phyloP scores from a whole-genome alignment of 2,888 invertebrate genomes.

The Drosophila algonquin region DNA sequence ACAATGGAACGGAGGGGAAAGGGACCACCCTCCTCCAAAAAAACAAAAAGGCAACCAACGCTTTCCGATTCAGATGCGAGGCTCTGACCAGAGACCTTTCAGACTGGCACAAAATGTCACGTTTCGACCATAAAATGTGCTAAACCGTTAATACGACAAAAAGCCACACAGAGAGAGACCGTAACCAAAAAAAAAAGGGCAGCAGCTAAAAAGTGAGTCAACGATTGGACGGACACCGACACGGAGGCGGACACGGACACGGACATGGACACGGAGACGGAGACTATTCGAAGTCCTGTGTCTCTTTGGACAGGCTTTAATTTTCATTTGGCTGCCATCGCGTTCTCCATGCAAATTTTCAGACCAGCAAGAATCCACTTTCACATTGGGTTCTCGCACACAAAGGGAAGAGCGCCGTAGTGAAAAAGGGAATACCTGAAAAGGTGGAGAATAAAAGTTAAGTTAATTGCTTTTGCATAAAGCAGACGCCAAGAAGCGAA shows the following conservation, averaged over 20 bases:
- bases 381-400: slow-evolving; percentile 43
- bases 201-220: slow-evolving; percentile 9
- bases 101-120: slow-evolving; percentile 61
- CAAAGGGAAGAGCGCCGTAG: slow-evolving; percentile 15
- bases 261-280: neutral
- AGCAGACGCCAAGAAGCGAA: slow-evolving; percentile 41
- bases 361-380: slow-evolving; percentile 4
- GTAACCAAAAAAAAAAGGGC: neutral
- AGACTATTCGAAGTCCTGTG: neutral
- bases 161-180: slow-evolving; percentile 18
- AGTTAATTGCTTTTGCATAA: slow-evolving; percentile 72
- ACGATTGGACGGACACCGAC: slow-evolving; percentile 15
- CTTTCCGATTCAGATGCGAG: slow-evolving; percentile 27
- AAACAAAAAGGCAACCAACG: slow-evolving; percentile 4
- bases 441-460: slow-evolving; percentile 48
- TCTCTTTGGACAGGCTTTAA: neutral
- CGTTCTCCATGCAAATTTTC: slow-evolving; percentile 54
- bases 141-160: slow-evolving; percentile 62
- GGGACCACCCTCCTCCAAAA: slow-evolving; percentile 11
- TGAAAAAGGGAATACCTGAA: slow-evolving; percentile 30
- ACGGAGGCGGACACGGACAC: neutral
- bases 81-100: slow-evolving; percentile 11
- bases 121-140: slow-evolving; percentile 67
- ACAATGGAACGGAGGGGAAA: slow-evolving; percentile 14
- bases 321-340: slow-evolving; percentile 22